Percentiles rank a stretch among this genome's conserved stretches.
Conservation (phyloP, 2,113 vertebrate species). For the Labrus mixtus region DNA sequence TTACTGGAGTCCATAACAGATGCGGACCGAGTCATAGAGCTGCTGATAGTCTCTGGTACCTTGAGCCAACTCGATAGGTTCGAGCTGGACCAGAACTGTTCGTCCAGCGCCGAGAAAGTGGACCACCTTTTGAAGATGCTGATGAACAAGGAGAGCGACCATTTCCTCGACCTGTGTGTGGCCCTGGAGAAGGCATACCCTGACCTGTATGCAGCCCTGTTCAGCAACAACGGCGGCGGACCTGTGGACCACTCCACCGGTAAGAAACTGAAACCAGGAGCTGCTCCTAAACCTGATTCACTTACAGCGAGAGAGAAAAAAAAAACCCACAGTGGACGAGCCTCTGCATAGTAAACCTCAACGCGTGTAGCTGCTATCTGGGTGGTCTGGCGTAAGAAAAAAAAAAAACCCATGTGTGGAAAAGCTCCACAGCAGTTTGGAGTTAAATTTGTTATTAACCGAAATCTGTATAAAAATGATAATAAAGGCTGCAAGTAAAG, state of each 20-base stretch:
- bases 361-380: constrained; percentile 37
- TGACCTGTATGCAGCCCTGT: constrained; percentile 91
- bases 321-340: neutral
- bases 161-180: constrained; percentile 94
- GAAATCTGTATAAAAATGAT: neutral
- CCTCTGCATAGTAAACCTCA: neutral
- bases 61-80: constrained; percentile 87
- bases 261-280: constrained; percentile 63
- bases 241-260: constrained; percentile 84
- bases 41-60: constrained; percentile 89
- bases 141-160: constrained; percentile 94
- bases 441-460: constrained; percentile 4
- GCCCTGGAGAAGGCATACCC: constrained; percentile 97
- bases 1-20: constrained; percentile 94
- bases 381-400: constrained; percentile 58
- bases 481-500: constrained; percentile 18
- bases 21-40: constrained; percentile 90
- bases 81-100: constrained; percentile 89
- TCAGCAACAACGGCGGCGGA: constrained; percentile 89
- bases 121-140: constrained; percentile 95
- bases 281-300: neutral
- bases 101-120: constrained; percentile 89
- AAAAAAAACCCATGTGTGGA: constrained; percentile 3
- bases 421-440: constrained; percentile 19
- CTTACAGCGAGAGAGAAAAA: neutral